Evolutionary conservation across 2,888 invertebrate species (phyloP), one percentile per base, ranked within the genome.

Genomic region (Hermaeophaga mercurialis): DNA sequence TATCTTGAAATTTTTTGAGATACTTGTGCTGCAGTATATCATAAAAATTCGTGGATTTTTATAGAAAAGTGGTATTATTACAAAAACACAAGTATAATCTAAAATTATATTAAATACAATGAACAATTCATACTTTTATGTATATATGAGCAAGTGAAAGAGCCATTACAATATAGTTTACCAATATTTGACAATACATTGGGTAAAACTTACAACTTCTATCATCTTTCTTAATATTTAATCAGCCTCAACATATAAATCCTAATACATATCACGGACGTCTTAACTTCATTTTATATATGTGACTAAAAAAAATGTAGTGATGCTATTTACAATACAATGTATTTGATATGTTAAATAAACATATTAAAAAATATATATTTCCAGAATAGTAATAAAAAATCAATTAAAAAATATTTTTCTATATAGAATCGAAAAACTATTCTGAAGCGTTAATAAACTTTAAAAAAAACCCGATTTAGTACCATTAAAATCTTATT

Each of bases 211-310:
- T 58, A 63, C 58, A 60, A 39, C 49, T 58, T 41, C 28, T 54
- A 56, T 44, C 59, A 36, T 54, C 60, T 56, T 62, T 65, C 66
- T 66, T 65, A 68, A 66, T 61, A 66, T 63, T 59, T 69, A 70
- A 67, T 70, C 70, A 70, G 70, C 70, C 70, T 70, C 70, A 66
- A 69, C 68, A 66, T 63, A 67, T 65, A 66, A 52, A 61, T 56
- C 61, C 64, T 66, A 66, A 63, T 61, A 64, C 63, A 66, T 68
- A 68, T 68, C 68, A 68, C 68, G 64, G 65, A 50, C 38, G 41
- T 31, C 33, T 31, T 31, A 50, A 28, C 24, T 41, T 41, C 19
- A 18, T 50, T 41, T 31, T 12, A n/a, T 38, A n/a, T 5, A 19
- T 11, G 19, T 22, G 22, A 39, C 31, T 49, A 41, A 39, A 33